Evolutionary conservation across 2,113 vertebrate genomes (phyloP).

Genomic region (Mobula hypostoma): DNA sequence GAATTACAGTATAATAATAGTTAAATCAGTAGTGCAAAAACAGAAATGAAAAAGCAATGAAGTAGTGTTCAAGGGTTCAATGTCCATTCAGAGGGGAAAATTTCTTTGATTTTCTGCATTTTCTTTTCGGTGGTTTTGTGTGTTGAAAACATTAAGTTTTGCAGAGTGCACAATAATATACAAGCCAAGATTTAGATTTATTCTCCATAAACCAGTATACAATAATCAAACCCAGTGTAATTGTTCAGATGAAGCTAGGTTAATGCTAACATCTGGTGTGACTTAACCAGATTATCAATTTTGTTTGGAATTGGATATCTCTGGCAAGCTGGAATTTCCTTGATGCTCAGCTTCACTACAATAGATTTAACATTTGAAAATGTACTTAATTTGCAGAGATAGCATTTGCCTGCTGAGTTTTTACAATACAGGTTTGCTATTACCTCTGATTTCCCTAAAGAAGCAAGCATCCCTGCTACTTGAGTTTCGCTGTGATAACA

Average conservation of each 20-base stretch:
- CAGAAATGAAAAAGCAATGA: too few relatives aligned
- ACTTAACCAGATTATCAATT: background rate
- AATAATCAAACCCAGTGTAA: background rate
- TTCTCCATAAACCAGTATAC: background rate
- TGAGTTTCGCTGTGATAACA: background rate
- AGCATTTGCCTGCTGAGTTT: background rate
- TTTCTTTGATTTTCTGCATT: too few relatives aligned
- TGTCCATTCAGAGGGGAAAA: too few relatives aligned
- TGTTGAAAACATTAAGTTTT: too few relatives aligned
- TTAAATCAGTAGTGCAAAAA: too few relatives aligned
- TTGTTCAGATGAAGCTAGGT: background rate
- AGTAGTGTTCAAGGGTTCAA: too few relatives aligned
- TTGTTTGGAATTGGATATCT: background rate
- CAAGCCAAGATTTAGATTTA: background rate
- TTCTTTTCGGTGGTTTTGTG: too few relatives aligned
- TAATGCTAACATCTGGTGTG: background rate
- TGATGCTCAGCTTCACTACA: background rate
- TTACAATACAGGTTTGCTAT: background rate
- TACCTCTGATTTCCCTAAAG: background rate
- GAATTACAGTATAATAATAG: too few relatives aligned
- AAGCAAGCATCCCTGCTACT: background rate
- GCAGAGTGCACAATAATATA: too few relatives aligned
- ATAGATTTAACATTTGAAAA: background rate
- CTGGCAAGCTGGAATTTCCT: background rate
- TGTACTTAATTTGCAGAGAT: background rate